Conservation (phyloP, 2,888 invertebrate species). For the Cryptocephalus moraei region DNA sequence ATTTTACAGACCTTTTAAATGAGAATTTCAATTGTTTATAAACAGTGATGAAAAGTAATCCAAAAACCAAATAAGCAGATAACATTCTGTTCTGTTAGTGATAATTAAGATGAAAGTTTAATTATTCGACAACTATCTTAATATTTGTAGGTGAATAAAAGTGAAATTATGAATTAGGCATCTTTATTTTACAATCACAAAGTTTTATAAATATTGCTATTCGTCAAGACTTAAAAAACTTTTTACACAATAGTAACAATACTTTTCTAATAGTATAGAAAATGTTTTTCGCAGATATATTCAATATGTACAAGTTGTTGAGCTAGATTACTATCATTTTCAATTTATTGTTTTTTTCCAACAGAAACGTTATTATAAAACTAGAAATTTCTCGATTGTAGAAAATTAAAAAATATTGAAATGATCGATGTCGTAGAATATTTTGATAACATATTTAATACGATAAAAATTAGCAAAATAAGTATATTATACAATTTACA, state of each 20-base stretch:
- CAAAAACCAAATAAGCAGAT: too few relatives aligned
- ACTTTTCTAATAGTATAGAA: conserved; percentile 36
- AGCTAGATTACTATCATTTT: conserved; percentile 27
- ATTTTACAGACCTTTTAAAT: too few relatives aligned
- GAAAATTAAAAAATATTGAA: too few relatives aligned
- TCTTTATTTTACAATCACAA: conserved; percentile 39
- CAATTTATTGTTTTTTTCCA: too few relatives aligned
- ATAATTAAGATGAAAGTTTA: background rate
- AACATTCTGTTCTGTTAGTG: too few relatives aligned
- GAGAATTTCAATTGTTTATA: too few relatives aligned
- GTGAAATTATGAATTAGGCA: conserved; percentile 21
- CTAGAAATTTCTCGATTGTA: too few relatives aligned
- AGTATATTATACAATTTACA: conserved; percentile 21
- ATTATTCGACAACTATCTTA: background rate
- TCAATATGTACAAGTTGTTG: conserved; percentile 35
- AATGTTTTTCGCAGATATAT: conserved; percentile 32
- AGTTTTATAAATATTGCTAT: conserved; percentile 41
- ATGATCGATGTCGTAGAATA: too few relatives aligned
- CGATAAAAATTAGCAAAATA: too few relatives aligned
- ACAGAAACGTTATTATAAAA: too few relatives aligned
- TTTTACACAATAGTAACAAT: conserved; percentile 37
- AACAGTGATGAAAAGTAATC: too few relatives aligned
- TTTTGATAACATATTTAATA: too few relatives aligned
- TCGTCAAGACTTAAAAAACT: conserved; percentile 37
- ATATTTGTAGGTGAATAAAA: background rate